Evolutionary conservation across 2,113 vertebrate genomes (phyloP).

Genomic region (Aegotheles bennettii): DNA sequence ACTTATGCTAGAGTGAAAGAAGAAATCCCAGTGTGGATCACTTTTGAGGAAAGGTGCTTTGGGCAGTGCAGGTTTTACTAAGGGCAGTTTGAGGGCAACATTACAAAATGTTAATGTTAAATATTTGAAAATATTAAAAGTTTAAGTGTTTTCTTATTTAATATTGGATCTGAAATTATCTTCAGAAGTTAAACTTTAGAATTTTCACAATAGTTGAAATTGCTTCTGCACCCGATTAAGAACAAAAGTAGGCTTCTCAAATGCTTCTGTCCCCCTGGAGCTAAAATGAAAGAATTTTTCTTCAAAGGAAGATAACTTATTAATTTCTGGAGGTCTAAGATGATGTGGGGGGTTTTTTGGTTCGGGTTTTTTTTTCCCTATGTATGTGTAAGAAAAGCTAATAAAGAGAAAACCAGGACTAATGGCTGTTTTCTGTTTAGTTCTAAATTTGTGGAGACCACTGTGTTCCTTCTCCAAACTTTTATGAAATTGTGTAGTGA

Average conservation of each 20-base stretch:
- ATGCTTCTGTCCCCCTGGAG: neutral
- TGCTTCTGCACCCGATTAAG: neutral
- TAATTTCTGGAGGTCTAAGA: neutral
- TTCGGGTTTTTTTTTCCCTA: neutral
- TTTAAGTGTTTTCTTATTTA: neutral
- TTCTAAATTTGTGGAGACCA: neutral
- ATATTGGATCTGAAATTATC: neutral
- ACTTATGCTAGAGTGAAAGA: neutral
- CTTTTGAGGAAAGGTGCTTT: neutral
- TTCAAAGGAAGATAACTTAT: neutral
- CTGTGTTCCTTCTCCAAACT: neutral
- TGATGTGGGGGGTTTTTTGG: neutral
- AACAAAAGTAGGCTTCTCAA: neutral
- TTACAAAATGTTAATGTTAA: neutral
- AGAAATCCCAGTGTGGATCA: neutral
- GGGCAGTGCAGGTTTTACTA: neutral
- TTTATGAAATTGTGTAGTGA: neutral
- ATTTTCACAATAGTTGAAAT: neutral
- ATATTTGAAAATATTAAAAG: neutral
- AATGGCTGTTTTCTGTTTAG: neutral
- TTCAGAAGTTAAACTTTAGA: slow-evolving; percentile 10
- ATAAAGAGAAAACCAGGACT: neutral
- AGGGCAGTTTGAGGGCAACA: neutral
- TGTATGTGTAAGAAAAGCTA: neutral
- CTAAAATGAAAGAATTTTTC: neutral